Evolutionary conservation across 1,140 invertebrate species (phyloP).

Genomic region (Choristoneura fumiferana): DNA sequence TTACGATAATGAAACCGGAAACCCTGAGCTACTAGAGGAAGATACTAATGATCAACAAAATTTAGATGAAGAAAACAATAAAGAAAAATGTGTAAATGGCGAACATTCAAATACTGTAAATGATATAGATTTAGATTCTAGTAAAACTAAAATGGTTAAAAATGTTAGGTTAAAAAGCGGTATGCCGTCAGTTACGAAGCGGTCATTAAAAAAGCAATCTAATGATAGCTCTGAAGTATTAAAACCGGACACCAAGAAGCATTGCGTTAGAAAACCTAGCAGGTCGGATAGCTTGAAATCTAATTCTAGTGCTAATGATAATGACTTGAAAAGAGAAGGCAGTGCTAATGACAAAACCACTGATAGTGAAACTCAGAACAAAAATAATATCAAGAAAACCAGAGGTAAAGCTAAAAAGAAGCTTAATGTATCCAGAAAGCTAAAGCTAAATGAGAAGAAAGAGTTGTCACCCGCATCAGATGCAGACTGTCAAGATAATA

Average conservation of each 20-base stretch:
- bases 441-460: conserved; percentile 51
- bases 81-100: conserved; percentile 66
- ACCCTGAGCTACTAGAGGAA: conserved; percentile 78
- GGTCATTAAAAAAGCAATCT: conserved; percentile 59
- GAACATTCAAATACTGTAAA: conserved; percentile 51
- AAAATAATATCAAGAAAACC: conserved; percentile 55
- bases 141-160: conserved; percentile 56
- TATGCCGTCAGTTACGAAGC: conserved; percentile 51
- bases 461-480: conserved; percentile 45
- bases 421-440: conserved; percentile 40
- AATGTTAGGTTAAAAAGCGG: conserved; percentile 58
- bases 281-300: conserved; percentile 65
- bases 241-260: conserved; percentile 64
- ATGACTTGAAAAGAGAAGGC: conserved; percentile 51
- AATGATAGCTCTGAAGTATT: conserved; percentile 54
- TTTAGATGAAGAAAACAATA: conserved; percentile 57
- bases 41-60: conserved; percentile 42
- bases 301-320: conserved; percentile 70
- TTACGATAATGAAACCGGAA: conserved; percentile 84
- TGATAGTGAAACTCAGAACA: conserved; percentile 53
- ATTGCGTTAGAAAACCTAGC: conserved; percentile 56
- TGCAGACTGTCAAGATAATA: conserved; percentile 59
- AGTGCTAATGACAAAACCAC: conserved; percentile 62
- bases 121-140: conserved; percentile 43
- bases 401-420: conserved; percentile 61